Evolutionary conservation across 2,888 invertebrate genomes (phyloP).

Genomic region (Brachypalpus laphriformis): DNA sequence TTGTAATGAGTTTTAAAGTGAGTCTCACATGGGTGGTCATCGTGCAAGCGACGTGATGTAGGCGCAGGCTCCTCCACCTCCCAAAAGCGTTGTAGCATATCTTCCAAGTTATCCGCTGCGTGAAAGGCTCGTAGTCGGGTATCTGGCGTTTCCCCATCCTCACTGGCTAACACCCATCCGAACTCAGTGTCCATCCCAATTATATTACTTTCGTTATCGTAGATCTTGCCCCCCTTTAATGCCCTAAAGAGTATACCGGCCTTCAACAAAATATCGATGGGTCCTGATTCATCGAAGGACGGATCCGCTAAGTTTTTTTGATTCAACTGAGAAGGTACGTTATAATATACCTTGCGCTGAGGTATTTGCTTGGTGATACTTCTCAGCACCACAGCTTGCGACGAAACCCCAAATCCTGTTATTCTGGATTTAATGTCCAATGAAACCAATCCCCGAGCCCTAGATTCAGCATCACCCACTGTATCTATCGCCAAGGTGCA

Average conservation of each 20-base stretch:
- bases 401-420: neutral
- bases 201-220: too few species aligned
- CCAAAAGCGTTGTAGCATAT: too few species aligned
- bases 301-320: neutral
- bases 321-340: neutral
- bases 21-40: neutral
- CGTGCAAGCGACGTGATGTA: too few species aligned
- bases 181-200: too few species aligned
- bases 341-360: neutral
- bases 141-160: too few species aligned
- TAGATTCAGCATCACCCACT: neutral
- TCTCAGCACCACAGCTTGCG: neutral
- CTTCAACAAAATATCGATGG: constrained; percentile 12
- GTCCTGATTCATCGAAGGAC: neutral
- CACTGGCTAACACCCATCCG: too few species aligned
- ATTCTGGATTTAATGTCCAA: neutral
- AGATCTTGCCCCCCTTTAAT: too few species aligned
- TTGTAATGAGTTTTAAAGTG: constrained; percentile 1
- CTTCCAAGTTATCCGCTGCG: too few species aligned
- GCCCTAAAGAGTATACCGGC: constrained; percentile 1
- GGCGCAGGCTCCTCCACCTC: too few species aligned
- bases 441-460: neutral
- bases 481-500: neutral
- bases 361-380: neutral
- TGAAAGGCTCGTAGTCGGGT: neutral